Base-by-base conservation (phyloP, 2,113 vertebrate genomes). In the Crocuta crocuta region DNA sequence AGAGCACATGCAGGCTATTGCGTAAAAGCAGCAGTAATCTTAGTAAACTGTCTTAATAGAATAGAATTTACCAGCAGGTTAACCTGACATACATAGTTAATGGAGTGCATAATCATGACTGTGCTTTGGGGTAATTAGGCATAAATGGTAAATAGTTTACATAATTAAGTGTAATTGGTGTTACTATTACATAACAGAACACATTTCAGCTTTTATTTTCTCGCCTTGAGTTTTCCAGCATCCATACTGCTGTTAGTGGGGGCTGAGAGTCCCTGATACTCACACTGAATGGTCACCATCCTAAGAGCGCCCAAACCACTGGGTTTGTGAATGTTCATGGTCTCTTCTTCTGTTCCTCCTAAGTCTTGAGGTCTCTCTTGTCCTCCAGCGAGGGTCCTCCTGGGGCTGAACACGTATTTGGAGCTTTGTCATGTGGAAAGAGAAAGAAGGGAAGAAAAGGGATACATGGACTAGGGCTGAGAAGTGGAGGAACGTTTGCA, bases 141-240 rank as follows among this genome's bases (percentile, higher is more conserved):
- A 92, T 88, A 74, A 94, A 89, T 23, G 31, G 74, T 74, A 65
- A 70, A 58, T 48, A 87, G 70, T 80, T 92, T 70, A 93, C 43
- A 84, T 84, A 94, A 92, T 79, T 90, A 96, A 79, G 48, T 48
- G 0, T 96, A 68, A 74, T 79, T 80, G 87, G 23, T 79, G n/a
- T 73, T 80, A 82, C 76, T 66, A 68, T 96, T 83, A 92, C 5
- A 58, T 91, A 94, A 91, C 74, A 80, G 63, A 92, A 88, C 39
- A 81, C 80, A 84, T 76, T 95, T 94, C 74, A 90, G 74, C 70
- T 79, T 89, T 98, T 96, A 71, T 92, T 95, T 83, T 71, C 90
- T 68, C 45, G 66, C 71, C 89, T 81, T 23, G 94, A 35, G 6
- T 81, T 97, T 93, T 73, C 86, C 19, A 48, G 9, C 13, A 71